Percentiles rank a stretch among this genome's conserved stretches.
phyloP scores from a whole-genome alignment of 2,888 invertebrate species.

The Epirrhoe alternata region DNA sequence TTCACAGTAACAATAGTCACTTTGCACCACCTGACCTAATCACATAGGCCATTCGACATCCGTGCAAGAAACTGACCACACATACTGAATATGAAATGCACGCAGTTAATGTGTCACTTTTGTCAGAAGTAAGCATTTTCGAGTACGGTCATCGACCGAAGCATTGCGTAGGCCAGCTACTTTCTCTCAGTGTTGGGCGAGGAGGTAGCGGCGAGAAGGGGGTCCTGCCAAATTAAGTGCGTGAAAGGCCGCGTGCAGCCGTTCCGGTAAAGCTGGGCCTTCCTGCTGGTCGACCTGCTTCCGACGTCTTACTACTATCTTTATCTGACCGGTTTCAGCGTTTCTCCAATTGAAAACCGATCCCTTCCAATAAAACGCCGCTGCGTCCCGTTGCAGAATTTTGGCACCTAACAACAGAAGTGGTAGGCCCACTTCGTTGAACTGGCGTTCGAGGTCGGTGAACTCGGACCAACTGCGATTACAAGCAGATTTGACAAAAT shows the following conservation, averaged over 20 bases:
- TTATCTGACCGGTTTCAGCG: constrained; percentile 34
- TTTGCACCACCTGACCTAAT: constrained; percentile 66
- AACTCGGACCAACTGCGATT: constrained; percentile 63
- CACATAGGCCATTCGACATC: constrained; percentile 68
- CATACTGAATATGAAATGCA: constrained; percentile 81
- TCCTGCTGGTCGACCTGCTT: constrained; percentile 50
- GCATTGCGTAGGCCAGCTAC: constrained; percentile 84
- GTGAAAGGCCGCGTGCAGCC: constrained; percentile 79
- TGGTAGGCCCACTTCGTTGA: constrained; percentile 56
- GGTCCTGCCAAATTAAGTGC: constrained; percentile 84
- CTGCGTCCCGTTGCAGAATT: constrained; percentile 27
- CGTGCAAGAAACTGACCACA: constrained; percentile 80
- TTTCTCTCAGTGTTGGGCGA: constrained; percentile 78
- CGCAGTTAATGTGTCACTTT: constrained; percentile 82
- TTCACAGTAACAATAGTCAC: constrained; percentile 56
- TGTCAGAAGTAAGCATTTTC: constrained; percentile 82
- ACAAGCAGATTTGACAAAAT: constrained; percentile 62
- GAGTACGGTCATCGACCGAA: constrained; percentile 83
- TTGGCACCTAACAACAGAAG: constrained; percentile 52
- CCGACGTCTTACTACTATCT: constrained; percentile 42
- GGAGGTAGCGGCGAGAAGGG: constrained; percentile 71
- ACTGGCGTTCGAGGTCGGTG: constrained; percentile 64
- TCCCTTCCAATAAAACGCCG: constrained; percentile 14
- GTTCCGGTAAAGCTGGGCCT: constrained; percentile 63
- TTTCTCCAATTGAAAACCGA: constrained; percentile 25